A percentile compares a stretch with the other conserved stretches of the same genome.
Evolutionary conservation across 2,888 invertebrate genomes (phyloP).

Genomic region (Lasioglossum pauxillum): DNA sequence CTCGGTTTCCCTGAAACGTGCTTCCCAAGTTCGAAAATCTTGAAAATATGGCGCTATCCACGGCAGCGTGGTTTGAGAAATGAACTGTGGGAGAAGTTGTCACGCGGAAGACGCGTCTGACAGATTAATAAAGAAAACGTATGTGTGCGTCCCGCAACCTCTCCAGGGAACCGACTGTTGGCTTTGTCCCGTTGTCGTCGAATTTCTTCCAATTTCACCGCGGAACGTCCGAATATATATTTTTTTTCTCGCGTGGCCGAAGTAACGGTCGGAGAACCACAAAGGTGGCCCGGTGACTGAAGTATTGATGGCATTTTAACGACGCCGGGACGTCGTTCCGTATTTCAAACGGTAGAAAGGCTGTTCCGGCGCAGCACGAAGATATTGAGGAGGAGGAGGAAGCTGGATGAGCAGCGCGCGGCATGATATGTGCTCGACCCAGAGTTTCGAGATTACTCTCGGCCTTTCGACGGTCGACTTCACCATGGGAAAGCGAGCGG

Average conservation of each 20-base stretch:
- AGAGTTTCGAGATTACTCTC: constrained; percentile 46
- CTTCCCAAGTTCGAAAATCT: no score
- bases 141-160: neutral
- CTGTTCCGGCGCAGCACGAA: constrained; percentile 19
- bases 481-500: constrained; percentile 10
- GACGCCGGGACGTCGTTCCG: constrained; percentile 54
- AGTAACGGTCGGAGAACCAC: constrained; percentile 4
- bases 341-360: constrained; percentile 58
- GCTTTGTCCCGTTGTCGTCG: neutral
- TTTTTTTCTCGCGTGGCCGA: neutral
- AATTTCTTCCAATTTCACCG: neutral
- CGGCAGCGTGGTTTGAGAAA: neutral
- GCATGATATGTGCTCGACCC: constrained; percentile 43
- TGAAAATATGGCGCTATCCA: no score
- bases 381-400: constrained; percentile 46
- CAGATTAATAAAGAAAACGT: neutral
- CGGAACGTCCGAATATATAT: constrained; percentile 37
- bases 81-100: neutral
- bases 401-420: constrained; percentile 31
- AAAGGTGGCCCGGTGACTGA: constrained; percentile 30
- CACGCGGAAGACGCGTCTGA: neutral
- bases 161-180: neutral
- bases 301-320: constrained; percentile 67
- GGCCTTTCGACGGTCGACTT: constrained; percentile 34
- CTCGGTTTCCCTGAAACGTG: no score